Evolutionary conservation across 2,113 vertebrate species (phyloP).

Genomic region (Onychostoma macrolepis): DNA sequence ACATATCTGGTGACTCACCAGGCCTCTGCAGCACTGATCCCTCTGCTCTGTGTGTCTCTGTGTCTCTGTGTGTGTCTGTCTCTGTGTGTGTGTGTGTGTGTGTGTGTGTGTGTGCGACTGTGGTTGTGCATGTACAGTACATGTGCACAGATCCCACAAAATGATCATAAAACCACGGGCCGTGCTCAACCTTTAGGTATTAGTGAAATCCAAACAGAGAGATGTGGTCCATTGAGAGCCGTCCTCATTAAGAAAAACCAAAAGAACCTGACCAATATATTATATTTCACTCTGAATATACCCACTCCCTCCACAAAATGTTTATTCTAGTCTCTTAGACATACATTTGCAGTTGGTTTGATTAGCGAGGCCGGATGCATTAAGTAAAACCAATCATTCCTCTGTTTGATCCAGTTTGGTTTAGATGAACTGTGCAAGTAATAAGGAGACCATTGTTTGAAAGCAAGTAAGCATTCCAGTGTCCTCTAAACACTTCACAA

Average conservation of each 20-base stretch:
- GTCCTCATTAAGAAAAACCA: slow-evolving; percentile 49
- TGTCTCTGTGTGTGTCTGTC: slow-evolving; percentile 16
- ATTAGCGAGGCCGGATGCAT: background rate
- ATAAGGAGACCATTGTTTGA: slow-evolving; percentile 11
- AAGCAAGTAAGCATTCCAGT: background rate
- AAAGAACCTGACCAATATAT: slow-evolving; percentile 29
- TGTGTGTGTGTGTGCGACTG: background rate
- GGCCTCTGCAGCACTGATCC: slow-evolving; percentile 55
- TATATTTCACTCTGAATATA: background rate
- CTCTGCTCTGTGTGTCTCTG: slow-evolving; percentile 12
- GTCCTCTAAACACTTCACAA: slow-evolving; percentile 2
- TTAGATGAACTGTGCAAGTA: slow-evolving; percentile 10
- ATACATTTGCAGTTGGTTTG: slow-evolving; percentile 12
- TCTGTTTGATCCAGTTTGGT: slow-evolving; percentile 8
- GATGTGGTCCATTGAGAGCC: slow-evolving; percentile 37
- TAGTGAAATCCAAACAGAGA: slow-evolving; percentile 35
- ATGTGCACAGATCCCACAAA: slow-evolving; percentile 52
- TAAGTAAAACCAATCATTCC: slow-evolving; percentile 22
- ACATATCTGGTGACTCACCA: slow-evolving; percentile 65
- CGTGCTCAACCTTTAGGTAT: slow-evolving; percentile 23
- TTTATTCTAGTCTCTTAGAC: background rate
- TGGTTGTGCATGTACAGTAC: slow-evolving; percentile 24
- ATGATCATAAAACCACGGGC: slow-evolving; percentile 51
- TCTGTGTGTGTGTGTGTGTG: slow-evolving; percentile 21
- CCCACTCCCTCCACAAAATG: background rate